Conservation (phyloP, 1,140 invertebrate species). For the Tetraneura akinire region DNA sequence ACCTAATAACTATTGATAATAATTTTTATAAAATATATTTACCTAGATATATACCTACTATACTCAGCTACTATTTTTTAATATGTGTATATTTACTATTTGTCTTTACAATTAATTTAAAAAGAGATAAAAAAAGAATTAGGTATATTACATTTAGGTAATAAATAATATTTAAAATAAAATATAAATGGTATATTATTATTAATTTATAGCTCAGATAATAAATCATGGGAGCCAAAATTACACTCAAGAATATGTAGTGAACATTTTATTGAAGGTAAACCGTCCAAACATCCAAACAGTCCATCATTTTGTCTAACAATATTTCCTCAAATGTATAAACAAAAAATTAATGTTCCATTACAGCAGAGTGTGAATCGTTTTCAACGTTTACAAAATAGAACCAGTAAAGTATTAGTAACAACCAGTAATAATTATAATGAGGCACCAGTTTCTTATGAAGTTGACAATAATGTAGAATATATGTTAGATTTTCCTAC, state of each 20-base stretch:
- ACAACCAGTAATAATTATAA: neutral
- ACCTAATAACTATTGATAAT: too few relatives aligned
- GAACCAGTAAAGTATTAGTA: neutral
- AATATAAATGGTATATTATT: too few relatives aligned
- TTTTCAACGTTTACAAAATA: neutral
- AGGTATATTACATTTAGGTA: too few relatives aligned
- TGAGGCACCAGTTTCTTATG: neutral
- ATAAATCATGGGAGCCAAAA: neutral
- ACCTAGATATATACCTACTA: too few relatives aligned
- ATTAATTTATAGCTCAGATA: neutral
- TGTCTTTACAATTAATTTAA: too few relatives aligned
- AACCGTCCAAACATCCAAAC: neutral
- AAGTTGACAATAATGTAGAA: too few relatives aligned
- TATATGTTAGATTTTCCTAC: too few relatives aligned
- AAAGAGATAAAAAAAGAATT: too few relatives aligned
- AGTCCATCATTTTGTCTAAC: conserved; percentile 1
- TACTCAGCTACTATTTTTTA: too few relatives aligned
- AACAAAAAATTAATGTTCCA: neutral
- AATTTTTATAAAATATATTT: too few relatives aligned
- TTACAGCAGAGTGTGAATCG: neutral
- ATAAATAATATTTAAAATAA: too few relatives aligned
- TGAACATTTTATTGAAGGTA: neutral
- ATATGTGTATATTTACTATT: too few relatives aligned
- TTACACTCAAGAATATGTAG: neutral
- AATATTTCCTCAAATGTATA: conserved; percentile 5